Evolutionary conservation across 2,888 invertebrate genomes (phyloP).

Genomic region (Apoda limacodes): DNA sequence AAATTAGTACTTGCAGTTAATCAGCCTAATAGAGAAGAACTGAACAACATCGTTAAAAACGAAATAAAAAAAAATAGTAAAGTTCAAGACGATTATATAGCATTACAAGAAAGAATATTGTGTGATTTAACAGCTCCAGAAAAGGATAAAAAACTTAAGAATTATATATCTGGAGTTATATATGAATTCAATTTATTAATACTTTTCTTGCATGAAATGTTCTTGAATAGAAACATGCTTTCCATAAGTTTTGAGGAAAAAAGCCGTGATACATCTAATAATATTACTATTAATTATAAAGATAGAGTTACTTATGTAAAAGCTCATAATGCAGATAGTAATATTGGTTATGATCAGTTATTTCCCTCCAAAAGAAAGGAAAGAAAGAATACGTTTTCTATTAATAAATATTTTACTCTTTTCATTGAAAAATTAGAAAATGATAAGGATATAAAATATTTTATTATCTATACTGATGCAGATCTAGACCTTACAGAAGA

Average conservation of each 20-base stretch:
- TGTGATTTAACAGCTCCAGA: conserved; percentile 17
- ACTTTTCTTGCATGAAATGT: conserved; percentile 22
- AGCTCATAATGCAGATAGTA: conserved; percentile 16
- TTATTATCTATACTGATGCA: conserved; percentile 20
- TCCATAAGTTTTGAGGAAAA: conserved; percentile 19
- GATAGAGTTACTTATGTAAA: conserved; percentile 16
- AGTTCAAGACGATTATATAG: conserved; percentile 20
- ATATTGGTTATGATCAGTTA: conserved; percentile 18
- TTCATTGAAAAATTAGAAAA: conserved; percentile 15
- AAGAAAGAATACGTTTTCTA: conserved; percentile 17
- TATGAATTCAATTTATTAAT: conserved; percentile 22
- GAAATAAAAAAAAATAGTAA: conserved; percentile 21
- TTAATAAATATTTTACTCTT: conserved; percentile 20
- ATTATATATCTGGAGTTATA: conserved; percentile 17
- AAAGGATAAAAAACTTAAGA: conserved; percentile 17
- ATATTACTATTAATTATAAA: conserved; percentile 17
- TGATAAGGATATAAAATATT: no score
- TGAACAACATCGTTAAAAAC: conserved; percentile 22
- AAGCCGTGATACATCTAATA: conserved; percentile 17
- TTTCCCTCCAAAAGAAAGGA: conserved; percentile 16
- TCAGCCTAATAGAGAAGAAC: conserved; percentile 21
- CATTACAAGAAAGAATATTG: conserved; percentile 20
- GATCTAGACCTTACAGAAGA: conserved; percentile 18
- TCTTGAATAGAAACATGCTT: conserved; percentile 20
- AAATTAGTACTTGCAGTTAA: conserved; percentile 19